phyloP scores from a whole-genome alignment of 2,888 invertebrate species.

The Phoenoteleia sp. region DNA sequence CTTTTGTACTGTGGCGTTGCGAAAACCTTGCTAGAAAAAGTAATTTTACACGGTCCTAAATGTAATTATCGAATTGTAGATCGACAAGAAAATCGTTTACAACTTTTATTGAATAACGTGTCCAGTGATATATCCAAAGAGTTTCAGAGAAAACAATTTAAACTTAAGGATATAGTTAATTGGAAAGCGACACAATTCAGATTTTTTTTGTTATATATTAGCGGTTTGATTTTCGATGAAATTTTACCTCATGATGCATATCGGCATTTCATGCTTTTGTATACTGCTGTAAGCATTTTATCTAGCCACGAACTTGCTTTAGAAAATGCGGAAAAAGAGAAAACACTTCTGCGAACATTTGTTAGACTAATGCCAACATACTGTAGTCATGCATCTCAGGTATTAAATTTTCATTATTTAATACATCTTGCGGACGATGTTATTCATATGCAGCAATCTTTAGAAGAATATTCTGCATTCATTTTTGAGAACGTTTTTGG shows the following conservation, averaged over 20 bases:
- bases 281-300: neutral
- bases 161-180: neutral
- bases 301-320: conserved; percentile 6
- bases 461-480: conserved; percentile 34
- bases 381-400: conserved; percentile 3
- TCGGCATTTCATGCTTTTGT: conserved; percentile 16
- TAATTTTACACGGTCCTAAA: conserved; percentile 1
- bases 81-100: neutral
- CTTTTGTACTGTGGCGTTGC: conserved; percentile 8
- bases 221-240: conserved; percentile 12
- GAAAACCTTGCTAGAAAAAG: conserved; percentile 11
- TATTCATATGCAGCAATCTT: neutral
- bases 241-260: conserved; percentile 6
- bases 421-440: conserved; percentile 29
- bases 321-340: neutral
- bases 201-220: conserved; percentile 19
- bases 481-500: conserved; percentile 31
- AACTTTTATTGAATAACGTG: conserved; percentile 13
- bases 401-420: conserved; percentile 18
- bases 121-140: conserved; percentile 14
- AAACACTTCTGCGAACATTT: conserved; percentile 10
- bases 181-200: conserved; percentile 26
- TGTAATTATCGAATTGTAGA: conserved; percentile 7
- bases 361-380: conserved; percentile 17
- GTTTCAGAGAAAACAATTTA: conserved; percentile 14